Base-by-base conservation (phyloP, 1,140 invertebrate genomes). In the Gryllus bimaculatus region DNA sequence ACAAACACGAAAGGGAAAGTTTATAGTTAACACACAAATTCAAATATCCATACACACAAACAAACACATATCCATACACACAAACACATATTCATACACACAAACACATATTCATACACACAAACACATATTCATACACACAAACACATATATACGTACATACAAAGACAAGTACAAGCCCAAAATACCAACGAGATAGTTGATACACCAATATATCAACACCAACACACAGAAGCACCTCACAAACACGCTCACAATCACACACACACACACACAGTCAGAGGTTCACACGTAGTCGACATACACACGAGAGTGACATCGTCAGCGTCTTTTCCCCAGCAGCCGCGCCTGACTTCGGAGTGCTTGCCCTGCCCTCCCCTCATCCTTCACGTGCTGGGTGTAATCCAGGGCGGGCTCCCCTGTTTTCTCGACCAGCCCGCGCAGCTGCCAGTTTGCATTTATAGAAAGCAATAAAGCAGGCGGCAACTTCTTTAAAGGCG, bases 1-100 rank as follows among this genome's bases (percentile, higher is more conserved):
- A 5, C 26, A 39, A 39, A 39, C 26, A 1, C 26, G 5, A 39
- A 39, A 5, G 26, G 26, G 5, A 39, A 39, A 39, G 26, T 39
- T 2, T 39, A 39, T 39, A 2, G 26, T 39, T 39, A 1, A 39
- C 26, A 39, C 26, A 39, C 21, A 13, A 18, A 21, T 6, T 4
- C 75, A 76, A 2, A 76, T 21, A 5, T 76, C 2, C 6, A 76
- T 76, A 76, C 75, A 76, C 21, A 76, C 47, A 76, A 15, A 76
- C 39, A 76, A 12, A 76, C 39, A 76, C 20, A 76, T 20, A 76
- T 76, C 8, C 39, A 76, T 76, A 39, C 26, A 39, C 26, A 39
- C 21, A 13, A 18, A 21, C 75, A 76, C 21, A 76, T 21, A 5
- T 76, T 4, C 6, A 76, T 76, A 76, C 75, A 76, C 21, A 76